These are phyloP conservation scores for Plusia festucae DNA, from an alignment of 2,888 invertebrate genomes.

Conservation along the genomic window DNA sequence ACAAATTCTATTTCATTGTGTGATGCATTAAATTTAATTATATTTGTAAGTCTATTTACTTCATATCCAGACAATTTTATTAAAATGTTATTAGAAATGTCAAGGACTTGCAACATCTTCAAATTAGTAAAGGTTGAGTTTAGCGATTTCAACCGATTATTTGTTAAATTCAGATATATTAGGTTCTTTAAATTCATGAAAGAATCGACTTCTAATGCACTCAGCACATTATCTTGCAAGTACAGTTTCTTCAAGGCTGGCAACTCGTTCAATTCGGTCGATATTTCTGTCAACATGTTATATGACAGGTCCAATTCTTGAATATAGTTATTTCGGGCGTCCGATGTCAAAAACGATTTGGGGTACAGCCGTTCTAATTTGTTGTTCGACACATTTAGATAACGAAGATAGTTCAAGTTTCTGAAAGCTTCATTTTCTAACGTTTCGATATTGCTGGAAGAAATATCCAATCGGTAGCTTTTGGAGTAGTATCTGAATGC, in stretches of 20 bases:
- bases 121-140: constrained; percentile 73
- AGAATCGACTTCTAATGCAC: constrained; percentile 65
- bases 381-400: constrained; percentile 76
- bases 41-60: constrained; percentile 67
- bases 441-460: constrained; percentile 66
- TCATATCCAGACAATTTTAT: constrained; percentile 70
- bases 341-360: constrained; percentile 64
- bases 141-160: constrained; percentile 71
- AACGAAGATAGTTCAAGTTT: constrained; percentile 58
- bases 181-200: constrained; percentile 68
- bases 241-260: constrained; percentile 66
- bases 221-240: constrained; percentile 72
- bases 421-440: constrained; percentile 71
- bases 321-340: constrained; percentile 56
- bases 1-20: constrained; percentile 72
- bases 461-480: constrained; percentile 65
- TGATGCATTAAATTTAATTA: constrained; percentile 74
- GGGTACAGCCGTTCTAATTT: constrained; percentile 64
- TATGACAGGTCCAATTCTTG: constrained; percentile 72
- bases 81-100: constrained; percentile 73
- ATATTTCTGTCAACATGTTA: constrained; percentile 67
- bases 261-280: constrained; percentile 62
- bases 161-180: constrained; percentile 62
- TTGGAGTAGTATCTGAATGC: constrained; percentile 74
- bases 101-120: constrained; percentile 67